Base-by-base conservation (phyloP, 1,140 invertebrate genomes). In the Sitobion miscanthi region DNA sequence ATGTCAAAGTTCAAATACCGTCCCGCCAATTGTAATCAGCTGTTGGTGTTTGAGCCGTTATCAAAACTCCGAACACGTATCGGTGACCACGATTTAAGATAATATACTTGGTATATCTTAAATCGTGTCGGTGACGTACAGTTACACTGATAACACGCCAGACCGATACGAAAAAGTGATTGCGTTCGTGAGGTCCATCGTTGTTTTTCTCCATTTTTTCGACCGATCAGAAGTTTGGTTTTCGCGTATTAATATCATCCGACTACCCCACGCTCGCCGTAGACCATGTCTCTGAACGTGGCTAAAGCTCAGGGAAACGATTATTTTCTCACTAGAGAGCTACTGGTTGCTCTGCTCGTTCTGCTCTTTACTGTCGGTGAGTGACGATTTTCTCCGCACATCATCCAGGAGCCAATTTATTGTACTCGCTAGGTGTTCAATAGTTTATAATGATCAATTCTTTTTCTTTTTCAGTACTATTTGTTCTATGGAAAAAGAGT, bases 401-500 rank as follows among this genome's bases (percentile, higher is more conserved):
- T 30, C 25, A 0, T 62, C 30, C 57, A 20, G 14, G 62, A n/a
- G 62, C 62, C 25, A 11, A 42, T 42, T 42, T 52, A 52, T 14
- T 49, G 25, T 35, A 57, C 9, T 42, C 14, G 11, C 9, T 4
- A 62, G 11, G 5, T 42, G 52, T 90, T 62, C 42, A 20, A 62
- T 57, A 7, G 14, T n/a, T 45, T n/a, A n/a, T n/a, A n/a, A 77
- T n/a, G 2, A n/a, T 1, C 30, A 6, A 1, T 52, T 69, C 8
- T 45, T 47, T 21, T 35, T 77, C 0, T 1, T 25, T 47, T 91
- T 83, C 35, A 93, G 91, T 96, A 96, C 96, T 94, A 94, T 96
- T 94, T 96, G 96, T 95, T 95, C 95, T 96, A 94, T 96, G 96
- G 95, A 96, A 95, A 87, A 95, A 95, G 62, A 95, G 95, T 47